phyloP scores from a whole-genome alignment of 2,888 invertebrate genomes.

The Steinernema hermaphroditum region DNA sequence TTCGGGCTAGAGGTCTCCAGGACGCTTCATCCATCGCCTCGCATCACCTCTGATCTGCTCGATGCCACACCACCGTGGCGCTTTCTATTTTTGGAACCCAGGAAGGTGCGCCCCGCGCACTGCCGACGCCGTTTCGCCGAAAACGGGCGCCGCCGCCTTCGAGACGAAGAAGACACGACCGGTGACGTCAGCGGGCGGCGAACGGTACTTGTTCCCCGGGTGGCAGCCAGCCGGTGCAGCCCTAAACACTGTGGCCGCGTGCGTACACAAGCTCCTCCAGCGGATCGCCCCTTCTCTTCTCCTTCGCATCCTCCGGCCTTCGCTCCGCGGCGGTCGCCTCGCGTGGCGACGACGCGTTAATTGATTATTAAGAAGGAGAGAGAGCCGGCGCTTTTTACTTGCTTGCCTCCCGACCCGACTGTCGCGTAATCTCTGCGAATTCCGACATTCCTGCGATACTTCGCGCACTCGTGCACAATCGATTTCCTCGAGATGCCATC shows the following conservation, averaged over 20 bases:
- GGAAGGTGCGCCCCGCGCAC: not conserved
- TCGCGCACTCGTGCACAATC: not conserved
- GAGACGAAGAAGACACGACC: not conserved
- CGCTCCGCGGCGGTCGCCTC: constrained; percentile 15
- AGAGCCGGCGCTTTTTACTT: not conserved
- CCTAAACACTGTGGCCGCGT: not conserved
- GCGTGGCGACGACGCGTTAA: constrained; percentile 19
- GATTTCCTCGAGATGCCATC: too few relatives aligned
- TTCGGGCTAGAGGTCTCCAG: too few relatives aligned
- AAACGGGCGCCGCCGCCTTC: not conserved
- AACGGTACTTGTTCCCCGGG: not conserved
- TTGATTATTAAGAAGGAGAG: constrained; percentile 21
- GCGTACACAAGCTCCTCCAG: too few relatives aligned
- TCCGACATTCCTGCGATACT: constrained; percentile 6
- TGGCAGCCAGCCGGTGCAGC: not conserved
- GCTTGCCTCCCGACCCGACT: not conserved
- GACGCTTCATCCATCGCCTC: not conserved
- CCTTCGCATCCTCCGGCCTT: not conserved
- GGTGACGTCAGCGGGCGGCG: not conserved
- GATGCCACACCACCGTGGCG: not conserved
- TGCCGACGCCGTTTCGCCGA: not conserved
- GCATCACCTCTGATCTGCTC: not conserved
- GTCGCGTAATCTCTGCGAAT: not conserved
- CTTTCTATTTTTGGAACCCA: not conserved
- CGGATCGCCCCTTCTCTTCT: too few relatives aligned